Percentiles rank a stretch among this genome's conserved stretches.
These are phyloP conservation scores for Jacana jacana DNA, from an alignment of 2,113 vertebrate species.

Conservation along the genomic window DNA sequence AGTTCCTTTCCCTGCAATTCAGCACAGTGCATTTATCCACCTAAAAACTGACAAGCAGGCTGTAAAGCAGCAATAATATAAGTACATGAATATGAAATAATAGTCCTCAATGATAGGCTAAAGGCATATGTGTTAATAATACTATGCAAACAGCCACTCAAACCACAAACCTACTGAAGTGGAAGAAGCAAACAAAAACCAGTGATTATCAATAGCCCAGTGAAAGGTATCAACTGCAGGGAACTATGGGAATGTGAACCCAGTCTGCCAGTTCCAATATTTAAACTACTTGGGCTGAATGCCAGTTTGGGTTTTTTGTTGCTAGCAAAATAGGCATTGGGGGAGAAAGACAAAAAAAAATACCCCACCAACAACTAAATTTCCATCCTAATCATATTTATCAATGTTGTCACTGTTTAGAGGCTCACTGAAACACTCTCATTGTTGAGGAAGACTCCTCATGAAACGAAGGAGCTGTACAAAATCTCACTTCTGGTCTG, in stretches of 20 bases:
- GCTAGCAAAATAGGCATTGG: not conserved
- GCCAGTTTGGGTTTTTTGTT: not conserved
- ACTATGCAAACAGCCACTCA: constrained; percentile 35
- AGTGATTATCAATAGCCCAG: constrained; percentile 15
- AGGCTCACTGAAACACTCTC: not conserved
- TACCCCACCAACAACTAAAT: not conserved
- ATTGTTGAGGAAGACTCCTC: not conserved
- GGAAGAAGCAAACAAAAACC: constrained; percentile 59
- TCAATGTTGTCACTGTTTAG: not conserved
- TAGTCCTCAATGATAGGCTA: not conserved
- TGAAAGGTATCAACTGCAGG: constrained; percentile 7
- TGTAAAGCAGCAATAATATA: not conserved
- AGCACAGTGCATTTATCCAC: not conserved
- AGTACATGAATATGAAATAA: not conserved
- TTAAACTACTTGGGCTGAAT: constrained; percentile 1
- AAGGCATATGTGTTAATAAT: constrained; percentile 36
- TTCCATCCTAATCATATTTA: not conserved
- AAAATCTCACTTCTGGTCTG: not conserved
- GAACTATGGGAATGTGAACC: not conserved
- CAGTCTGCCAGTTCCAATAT: not conserved
- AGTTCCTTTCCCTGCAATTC: not conserved
- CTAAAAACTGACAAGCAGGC: not conserved
- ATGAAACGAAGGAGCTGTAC: not conserved
- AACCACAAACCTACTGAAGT: constrained; percentile 40
- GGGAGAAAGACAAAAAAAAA: not conserved